Percentiles rank a stretch among this genome's conserved stretches.
Evolutionary conservation across 1,140 invertebrate genomes (phyloP).

Genomic region (Drosophila hydei): DNA sequence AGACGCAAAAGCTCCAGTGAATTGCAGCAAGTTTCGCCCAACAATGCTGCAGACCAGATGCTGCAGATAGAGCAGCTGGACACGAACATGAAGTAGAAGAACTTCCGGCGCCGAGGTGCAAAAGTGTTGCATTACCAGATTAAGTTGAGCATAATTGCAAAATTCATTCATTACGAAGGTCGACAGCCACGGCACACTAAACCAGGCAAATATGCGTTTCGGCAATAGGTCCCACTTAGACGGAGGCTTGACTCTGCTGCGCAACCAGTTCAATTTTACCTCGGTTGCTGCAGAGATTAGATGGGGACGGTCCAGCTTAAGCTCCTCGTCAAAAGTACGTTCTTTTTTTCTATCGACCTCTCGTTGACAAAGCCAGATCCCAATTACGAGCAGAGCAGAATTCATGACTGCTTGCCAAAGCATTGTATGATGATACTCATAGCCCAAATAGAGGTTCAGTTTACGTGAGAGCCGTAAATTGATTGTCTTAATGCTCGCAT

Average conservation of each 20-base stretch:
- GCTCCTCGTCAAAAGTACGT: background rate
- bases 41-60: constrained; percentile 3
- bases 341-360: background rate
- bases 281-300: constrained; percentile 31
- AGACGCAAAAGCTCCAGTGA: constrained; percentile 13
- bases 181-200: constrained; percentile 39
- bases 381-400: constrained; percentile 37
- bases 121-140: constrained; percentile 57
- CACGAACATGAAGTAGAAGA: constrained; percentile 28
- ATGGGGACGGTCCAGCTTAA: background rate
- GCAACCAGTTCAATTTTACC: constrained; percentile 47
- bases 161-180: constrained; percentile 40
- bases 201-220: constrained; percentile 14
- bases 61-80: constrained; percentile 44
- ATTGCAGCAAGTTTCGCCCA: background rate
- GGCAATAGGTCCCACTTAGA: constrained; percentile 25
- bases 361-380: constrained; percentile 43
- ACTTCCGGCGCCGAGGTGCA: constrained; percentile 40
- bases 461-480: constrained; percentile 34
- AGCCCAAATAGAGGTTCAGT: constrained; percentile 43
- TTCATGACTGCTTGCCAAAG: constrained; percentile 42
- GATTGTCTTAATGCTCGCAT: constrained; percentile 36
- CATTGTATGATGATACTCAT: constrained; percentile 47
- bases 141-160: constrained; percentile 39
- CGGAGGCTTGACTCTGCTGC: background rate